These are phyloP conservation scores for Gobius niger DNA, from an alignment of 2,113 vertebrate genomes.

Conservation along the genomic window DNA sequence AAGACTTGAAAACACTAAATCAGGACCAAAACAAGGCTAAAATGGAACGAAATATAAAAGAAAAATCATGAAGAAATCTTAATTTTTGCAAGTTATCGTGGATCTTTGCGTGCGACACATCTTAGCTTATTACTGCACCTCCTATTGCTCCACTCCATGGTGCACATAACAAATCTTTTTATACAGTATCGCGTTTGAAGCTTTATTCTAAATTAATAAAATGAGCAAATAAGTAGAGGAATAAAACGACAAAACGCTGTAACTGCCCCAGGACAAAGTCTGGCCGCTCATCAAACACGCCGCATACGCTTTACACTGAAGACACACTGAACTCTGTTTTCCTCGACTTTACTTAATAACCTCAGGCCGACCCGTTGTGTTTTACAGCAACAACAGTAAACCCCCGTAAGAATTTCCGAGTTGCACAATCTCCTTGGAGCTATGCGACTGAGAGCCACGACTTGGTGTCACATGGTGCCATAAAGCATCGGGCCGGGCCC, in stretches of 20 bases:
- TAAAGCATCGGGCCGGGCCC: constrained; percentile 64
- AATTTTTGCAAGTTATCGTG: too few species aligned
- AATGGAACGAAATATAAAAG: too few species aligned
- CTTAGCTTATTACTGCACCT: too few species aligned
- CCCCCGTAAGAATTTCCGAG: constrained; percentile 16
- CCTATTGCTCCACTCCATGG: too few species aligned
- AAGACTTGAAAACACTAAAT: too few species aligned
- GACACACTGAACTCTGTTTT: background rate
- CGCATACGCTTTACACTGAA: background rate
- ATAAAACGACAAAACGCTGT: background rate
- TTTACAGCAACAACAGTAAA: constrained; percentile 14
- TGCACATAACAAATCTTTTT: too few species aligned
- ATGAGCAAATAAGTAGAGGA: background rate
- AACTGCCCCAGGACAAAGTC: background rate
- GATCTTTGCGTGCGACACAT: too few species aligned
- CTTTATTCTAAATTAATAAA: too few species aligned
- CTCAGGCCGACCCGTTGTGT: background rate
- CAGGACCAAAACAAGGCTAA: too few species aligned
- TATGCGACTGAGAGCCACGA: constrained; percentile 42
- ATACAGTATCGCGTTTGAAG: too few species aligned
- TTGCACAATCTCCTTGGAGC: constrained; percentile 38
- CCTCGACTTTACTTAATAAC: background rate
- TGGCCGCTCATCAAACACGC: background rate
- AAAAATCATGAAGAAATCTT: too few species aligned
- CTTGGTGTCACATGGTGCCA: constrained; percentile 48